These are phyloP conservation scores for Semicossyphus pulcher DNA, from an alignment of 2,113 vertebrate species.

Conservation along the genomic window DNA sequence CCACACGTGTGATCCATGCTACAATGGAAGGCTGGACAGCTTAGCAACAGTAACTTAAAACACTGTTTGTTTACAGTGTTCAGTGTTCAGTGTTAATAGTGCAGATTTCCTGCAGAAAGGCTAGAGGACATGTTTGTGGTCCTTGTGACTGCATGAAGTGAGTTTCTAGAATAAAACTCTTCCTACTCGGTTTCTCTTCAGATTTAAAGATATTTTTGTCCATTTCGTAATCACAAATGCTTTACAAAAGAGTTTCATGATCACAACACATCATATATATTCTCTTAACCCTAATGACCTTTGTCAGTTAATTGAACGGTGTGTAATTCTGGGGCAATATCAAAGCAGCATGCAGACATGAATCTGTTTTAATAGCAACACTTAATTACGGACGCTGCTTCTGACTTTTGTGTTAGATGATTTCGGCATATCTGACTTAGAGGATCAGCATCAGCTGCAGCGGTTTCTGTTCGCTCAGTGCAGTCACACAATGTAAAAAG, in stretches of 20 bases:
- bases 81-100: background rate
- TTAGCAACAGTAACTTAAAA: background rate
- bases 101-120: background rate
- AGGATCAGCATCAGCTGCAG: conserved; percentile 3
- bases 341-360: no score
- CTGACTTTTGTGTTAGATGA: no score
- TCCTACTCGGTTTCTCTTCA: background rate
- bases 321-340: no score
- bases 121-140: background rate
- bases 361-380: no score
- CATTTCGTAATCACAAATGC: no score
- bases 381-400: no score
- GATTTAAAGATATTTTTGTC: background rate
- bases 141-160: background rate
- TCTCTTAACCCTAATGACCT: no score
- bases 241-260: no score
- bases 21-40: background rate
- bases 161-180: background rate
- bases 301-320: no score
- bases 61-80: background rate
- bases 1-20: background rate
- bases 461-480: no score
- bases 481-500: conserved; percentile 1
- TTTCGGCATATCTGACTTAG: background rate
- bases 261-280: no score